These are phyloP conservation scores for Campaea margaritaria DNA, from an alignment of 2,888 invertebrate genomes.

Conservation along the genomic window DNA sequence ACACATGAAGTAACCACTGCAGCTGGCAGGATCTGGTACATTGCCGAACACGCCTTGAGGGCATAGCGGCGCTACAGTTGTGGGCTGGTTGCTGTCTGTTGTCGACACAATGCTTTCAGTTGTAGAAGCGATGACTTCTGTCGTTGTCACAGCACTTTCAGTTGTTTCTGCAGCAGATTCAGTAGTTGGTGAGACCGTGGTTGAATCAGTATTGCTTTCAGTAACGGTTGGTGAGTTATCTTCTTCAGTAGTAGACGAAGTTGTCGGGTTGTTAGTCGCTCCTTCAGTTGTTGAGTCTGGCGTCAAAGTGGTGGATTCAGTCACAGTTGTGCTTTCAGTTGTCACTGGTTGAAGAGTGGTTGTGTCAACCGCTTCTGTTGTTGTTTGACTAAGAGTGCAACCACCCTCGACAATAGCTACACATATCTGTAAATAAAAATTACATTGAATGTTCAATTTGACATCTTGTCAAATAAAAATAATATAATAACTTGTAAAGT, in stretches of 20 bases:
- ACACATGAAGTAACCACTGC: constrained; percentile 44
- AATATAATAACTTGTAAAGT: constrained; percentile 21
- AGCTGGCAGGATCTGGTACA: constrained; percentile 33
- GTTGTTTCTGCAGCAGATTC: not conserved
- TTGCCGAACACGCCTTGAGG: constrained; percentile 31
- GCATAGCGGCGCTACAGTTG: constrained; percentile 28
- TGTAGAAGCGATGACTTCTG: constrained; percentile 4
- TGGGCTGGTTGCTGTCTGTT: not conserved
- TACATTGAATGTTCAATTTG: not conserved
- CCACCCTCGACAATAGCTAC: constrained; percentile 1
- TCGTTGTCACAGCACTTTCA: not conserved
- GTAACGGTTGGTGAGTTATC: not conserved
- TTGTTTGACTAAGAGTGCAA: not conserved
- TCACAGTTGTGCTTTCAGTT: not conserved
- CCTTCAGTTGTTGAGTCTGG: not conserved
- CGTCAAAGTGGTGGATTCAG: not conserved
- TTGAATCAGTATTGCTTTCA: not conserved
- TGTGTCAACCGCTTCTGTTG: not conserved
- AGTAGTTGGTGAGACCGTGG: not conserved
- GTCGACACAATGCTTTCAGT: constrained; percentile 3
- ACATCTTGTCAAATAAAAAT: too few species aligned
- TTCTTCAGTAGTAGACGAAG: not conserved
- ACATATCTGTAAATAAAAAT: not conserved
- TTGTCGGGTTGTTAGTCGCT: not conserved
- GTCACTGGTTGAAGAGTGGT: not conserved